phyloP scores from a whole-genome alignment of 1,140 invertebrate genomes.

The Lordiphosa collinella region DNA sequence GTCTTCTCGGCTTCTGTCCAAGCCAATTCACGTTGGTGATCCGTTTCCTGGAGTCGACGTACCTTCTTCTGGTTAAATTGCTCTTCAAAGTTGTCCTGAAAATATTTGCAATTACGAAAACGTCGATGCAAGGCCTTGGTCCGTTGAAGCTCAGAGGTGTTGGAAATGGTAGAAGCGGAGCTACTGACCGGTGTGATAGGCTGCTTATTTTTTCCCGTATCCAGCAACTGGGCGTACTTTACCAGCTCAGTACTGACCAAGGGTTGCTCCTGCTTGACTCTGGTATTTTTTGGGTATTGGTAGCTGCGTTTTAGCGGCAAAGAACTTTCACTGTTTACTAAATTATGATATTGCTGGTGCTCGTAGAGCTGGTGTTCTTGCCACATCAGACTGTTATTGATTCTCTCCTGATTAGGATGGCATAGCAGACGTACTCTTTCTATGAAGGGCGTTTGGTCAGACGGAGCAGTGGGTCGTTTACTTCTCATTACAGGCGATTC shows the following conservation, averaged over 20 bases:
- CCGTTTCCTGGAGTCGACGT: background rate
- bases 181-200: background rate
- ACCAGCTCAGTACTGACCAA: background rate
- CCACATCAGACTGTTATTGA: too few species aligned
- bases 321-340: constrained; percentile 28
- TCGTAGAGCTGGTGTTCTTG: constrained; percentile 23
- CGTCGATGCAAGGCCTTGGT: constrained; percentile 21
- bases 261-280: background rate
- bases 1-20: background rate
- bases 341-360: constrained; percentile 34
- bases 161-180: background rate
- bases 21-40: constrained; percentile 3
- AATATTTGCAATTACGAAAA: constrained; percentile 17
- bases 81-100: constrained; percentile 15
- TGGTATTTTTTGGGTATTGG: background rate
- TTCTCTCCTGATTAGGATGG: too few species aligned
- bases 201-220: background rate
- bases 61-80: constrained; percentile 2
- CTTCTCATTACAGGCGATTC: constrained; percentile 18
- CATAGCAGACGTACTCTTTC: too few species aligned
- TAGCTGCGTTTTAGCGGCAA: constrained; percentile 1
- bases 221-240: constrained; percentile 17
- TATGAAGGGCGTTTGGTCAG: too few species aligned
- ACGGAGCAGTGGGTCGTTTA: too few species aligned
- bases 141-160: background rate